Evolutionary conservation across 2,113 vertebrate species (phyloP).

Genomic region (Colistium nudipinnis): DNA sequence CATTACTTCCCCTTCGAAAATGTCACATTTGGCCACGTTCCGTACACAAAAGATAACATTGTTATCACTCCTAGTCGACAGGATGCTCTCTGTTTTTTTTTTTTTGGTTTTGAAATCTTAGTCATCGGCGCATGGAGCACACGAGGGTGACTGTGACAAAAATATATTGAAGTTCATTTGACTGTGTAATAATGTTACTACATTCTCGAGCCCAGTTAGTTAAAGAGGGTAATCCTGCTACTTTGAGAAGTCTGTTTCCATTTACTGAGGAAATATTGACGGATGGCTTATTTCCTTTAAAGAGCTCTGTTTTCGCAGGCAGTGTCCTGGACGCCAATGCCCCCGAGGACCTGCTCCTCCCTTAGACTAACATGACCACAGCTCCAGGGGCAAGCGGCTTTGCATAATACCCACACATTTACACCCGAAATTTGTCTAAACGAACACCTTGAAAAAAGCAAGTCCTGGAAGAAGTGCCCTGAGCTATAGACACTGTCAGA

Average conservation of each 20-base stretch:
- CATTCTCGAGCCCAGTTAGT: slow-evolving; percentile 28
- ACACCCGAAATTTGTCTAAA: slow-evolving; percentile 70
- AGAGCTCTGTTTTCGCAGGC: slow-evolving; percentile 62
- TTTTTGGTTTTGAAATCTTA: slow-evolving; percentile 4
- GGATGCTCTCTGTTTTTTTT: neutral
- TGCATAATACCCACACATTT: slow-evolving; percentile 66
- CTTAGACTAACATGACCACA: slow-evolving; percentile 76
- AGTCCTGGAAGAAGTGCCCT: slow-evolving; percentile 64
- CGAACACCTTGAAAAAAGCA: slow-evolving; percentile 68
- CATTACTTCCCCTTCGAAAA: neutral
- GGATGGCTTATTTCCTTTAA: slow-evolving; percentile 69
- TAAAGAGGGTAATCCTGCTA: slow-evolving; percentile 57
- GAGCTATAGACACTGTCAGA: slow-evolving; percentile 70
- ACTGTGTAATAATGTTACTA: slow-evolving; percentile 23
- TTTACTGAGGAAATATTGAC: slow-evolving; percentile 74
- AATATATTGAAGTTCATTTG: slow-evolving; percentile 19
- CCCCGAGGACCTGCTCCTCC: slow-evolving; percentile 58
- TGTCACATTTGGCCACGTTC: neutral
- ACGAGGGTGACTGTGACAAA: slow-evolving; percentile 4
- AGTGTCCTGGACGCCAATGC: slow-evolving; percentile 60
- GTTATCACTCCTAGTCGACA: neutral
- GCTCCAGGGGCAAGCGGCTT: slow-evolving; percentile 54
- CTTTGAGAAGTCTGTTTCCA: slow-evolving; percentile 64
- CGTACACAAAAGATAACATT: neutral
- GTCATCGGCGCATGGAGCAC: neutral